Conservation (phyloP, 2,888 invertebrate genomes). For the Lucinisca nassula region DNA sequence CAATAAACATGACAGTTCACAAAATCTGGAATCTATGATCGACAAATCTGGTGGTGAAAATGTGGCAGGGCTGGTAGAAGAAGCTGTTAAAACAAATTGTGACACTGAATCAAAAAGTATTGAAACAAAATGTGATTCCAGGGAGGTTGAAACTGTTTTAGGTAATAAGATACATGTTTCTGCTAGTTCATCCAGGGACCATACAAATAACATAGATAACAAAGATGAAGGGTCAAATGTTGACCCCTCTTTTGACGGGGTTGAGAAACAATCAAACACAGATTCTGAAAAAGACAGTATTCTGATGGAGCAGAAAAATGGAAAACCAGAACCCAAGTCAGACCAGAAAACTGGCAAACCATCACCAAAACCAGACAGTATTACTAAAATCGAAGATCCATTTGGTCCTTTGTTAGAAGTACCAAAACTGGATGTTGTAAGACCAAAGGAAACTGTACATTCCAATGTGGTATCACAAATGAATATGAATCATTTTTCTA, state of each 20-base stretch:
- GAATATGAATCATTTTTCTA: conserved; percentile 23
- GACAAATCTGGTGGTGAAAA: neutral
- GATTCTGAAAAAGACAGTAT: neutral
- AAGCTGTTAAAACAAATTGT: neutral
- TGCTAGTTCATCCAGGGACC: neutral
- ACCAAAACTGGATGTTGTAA: neutral
- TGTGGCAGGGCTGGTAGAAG: neutral
- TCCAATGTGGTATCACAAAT: neutral
- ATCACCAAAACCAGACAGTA: neutral
- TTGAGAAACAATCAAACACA: neutral
- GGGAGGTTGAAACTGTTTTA: neutral
- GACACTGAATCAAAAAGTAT: neutral
- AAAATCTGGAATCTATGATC: neutral
- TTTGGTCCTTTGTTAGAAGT: neutral
- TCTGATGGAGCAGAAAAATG: neutral
- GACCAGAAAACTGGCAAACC: neutral
- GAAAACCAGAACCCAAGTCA: neutral
- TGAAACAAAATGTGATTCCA: neutral
- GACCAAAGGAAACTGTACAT: neutral
- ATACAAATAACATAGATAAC: neutral
- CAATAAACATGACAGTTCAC: neutral
- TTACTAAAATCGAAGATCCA: neutral
- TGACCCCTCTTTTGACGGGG: neutral
- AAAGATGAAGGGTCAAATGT: neutral
- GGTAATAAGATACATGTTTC: neutral